phyloP scores from a whole-genome alignment of 2,113 vertebrate genomes.

The Catagonus wagneri region DNA sequence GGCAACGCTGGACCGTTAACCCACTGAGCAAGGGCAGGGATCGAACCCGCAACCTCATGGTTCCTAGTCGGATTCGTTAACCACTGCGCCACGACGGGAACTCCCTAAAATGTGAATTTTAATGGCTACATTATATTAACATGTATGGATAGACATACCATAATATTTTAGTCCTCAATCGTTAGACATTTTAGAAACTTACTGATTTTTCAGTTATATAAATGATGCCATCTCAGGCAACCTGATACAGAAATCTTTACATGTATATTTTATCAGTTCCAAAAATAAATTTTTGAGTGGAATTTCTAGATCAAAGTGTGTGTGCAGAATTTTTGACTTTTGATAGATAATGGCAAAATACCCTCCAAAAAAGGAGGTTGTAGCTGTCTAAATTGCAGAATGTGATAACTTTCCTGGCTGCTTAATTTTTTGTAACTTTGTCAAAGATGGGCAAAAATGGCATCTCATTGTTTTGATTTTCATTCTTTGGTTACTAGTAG shows the following conservation, averaged over 20 bases:
- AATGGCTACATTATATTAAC: neutral
- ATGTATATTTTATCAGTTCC: neutral
- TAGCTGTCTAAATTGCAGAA: neutral
- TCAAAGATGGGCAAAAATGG: neutral
- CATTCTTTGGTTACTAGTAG: constrained; percentile 40
- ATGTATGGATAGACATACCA: neutral
- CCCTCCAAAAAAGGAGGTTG: neutral
- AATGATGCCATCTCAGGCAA: neutral
- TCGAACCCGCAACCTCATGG: no score
- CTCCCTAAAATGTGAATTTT: constrained; percentile 26
- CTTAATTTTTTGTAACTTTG: constrained; percentile 45
- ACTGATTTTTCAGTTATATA: constrained; percentile 35
- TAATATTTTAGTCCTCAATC: constrained; percentile 14
- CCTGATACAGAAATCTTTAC: neutral
- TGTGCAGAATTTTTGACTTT: constrained; percentile 26
- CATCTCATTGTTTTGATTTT: constrained; percentile 45
- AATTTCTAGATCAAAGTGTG: neutral
- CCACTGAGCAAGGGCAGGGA: no score
- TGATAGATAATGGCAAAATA: neutral
- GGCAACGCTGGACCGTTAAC: no score
- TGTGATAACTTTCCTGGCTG: neutral
- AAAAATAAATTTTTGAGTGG: neutral
- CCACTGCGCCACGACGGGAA: no score
- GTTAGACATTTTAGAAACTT: constrained; percentile 33
- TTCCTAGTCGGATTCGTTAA: no score